Evolutionary conservation across 2,888 invertebrate genomes (phyloP).

Genomic region (Labia minor): DNA sequence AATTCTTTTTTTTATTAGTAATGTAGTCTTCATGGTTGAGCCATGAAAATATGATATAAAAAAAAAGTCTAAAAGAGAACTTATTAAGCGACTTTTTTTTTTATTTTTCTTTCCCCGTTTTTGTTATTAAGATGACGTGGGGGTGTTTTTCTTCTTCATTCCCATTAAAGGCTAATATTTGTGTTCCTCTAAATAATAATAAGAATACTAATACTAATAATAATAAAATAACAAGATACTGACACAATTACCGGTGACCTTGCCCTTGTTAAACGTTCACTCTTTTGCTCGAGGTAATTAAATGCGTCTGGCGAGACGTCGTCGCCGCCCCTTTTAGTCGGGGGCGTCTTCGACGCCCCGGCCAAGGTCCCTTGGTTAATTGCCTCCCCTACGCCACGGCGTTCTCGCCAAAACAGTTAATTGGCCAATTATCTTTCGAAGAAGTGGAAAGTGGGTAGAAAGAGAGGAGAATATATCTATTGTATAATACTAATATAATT

Average conservation of each 20-base stretch:
- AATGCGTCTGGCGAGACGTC: not conserved
- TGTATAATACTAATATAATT: no score
- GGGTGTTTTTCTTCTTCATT: not conserved
- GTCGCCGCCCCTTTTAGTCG: not conserved
- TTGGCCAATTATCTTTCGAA: no score
- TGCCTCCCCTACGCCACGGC: no score
- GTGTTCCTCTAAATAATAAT: not conserved
- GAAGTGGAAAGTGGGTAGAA: no score
- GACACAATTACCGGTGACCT: slow-evolving; percentile 13
- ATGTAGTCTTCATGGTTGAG: no score
- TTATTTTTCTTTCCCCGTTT: not conserved
- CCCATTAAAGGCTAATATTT: not conserved
- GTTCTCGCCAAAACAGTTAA: no score
- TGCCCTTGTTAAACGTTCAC: not conserved
- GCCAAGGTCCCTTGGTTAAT: no score
- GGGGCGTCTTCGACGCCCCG: not conserved
- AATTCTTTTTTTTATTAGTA: no score
- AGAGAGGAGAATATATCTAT: no score
- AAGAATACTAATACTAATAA: no score
- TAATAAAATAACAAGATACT: slow-evolving; percentile 4
- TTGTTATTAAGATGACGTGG: not conserved
- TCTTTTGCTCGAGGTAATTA: slow-evolving; percentile 5
- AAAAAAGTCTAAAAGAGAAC: not conserved
- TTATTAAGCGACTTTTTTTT: not conserved
- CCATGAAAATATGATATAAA: no score